Evolutionary conservation across 2,888 invertebrate genomes (phyloP).

Genomic region (Drosophila borealis): DNA sequence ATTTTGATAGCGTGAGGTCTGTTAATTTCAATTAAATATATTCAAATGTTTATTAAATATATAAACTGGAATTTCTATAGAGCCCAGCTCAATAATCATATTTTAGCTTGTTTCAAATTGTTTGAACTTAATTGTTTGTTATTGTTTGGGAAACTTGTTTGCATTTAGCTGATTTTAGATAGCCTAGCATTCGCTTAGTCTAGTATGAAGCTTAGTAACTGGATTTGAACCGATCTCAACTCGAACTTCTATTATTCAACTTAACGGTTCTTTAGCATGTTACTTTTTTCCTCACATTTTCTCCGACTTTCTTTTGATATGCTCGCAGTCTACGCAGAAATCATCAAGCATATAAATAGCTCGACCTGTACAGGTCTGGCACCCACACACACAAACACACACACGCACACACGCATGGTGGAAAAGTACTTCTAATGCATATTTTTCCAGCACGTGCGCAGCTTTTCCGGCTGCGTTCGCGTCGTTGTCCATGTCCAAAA

Average conservation of each 20-base stretch:
- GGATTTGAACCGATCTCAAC: slow-evolving; percentile 17
- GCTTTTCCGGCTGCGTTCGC: slow-evolving; percentile 69
- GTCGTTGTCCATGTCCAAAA: slow-evolving; percentile 37
- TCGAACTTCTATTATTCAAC: slow-evolving; percentile 13
- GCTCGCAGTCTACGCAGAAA: slow-evolving; percentile 54
- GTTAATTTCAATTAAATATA: background rate
- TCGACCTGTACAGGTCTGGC: slow-evolving; percentile 40
- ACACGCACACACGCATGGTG: slow-evolving; percentile 7
- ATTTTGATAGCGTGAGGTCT: background rate
- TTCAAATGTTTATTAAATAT: background rate
- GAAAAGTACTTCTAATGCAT: slow-evolving; percentile 62
- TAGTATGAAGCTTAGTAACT: slow-evolving; percentile 8
- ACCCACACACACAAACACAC: slow-evolving; percentile 17
- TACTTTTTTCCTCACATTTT: slow-evolving; percentile 12
- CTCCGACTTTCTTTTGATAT: slow-evolving; percentile 52
- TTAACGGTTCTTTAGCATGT: slow-evolving; percentile 37
- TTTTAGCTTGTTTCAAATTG: slow-evolving; percentile 1
- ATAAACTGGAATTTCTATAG: slow-evolving; percentile 19
- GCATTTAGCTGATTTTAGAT: slow-evolving; percentile 8
- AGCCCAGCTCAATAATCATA: background rate
- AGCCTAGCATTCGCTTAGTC: background rate
- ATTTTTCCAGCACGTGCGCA: slow-evolving; percentile 81
- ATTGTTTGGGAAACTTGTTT: slow-evolving; percentile 29
- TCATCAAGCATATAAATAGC: slow-evolving; percentile 56
- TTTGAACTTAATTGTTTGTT: slow-evolving; percentile 21